Conservation (phyloP, 2,888 invertebrate genomes). For the Nymphalis polychloros region DNA sequence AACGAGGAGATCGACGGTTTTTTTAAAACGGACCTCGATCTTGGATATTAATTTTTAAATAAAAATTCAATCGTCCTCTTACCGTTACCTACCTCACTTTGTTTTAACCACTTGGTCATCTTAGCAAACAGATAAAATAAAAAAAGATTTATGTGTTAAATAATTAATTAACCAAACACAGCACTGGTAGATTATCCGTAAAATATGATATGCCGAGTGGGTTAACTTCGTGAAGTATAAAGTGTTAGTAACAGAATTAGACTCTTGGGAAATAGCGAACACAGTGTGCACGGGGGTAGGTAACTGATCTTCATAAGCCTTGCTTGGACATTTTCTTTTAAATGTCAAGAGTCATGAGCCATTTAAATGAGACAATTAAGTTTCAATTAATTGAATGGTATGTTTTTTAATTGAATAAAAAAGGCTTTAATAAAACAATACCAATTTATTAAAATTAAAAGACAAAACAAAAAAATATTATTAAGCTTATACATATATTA, state of each 20-base stretch:
- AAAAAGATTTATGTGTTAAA: too few relatives aligned
- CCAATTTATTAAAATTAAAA: too few relatives aligned
- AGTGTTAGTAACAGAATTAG: conserved; percentile 14
- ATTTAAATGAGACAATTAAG: background rate
- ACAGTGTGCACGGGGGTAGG: conserved; percentile 2
- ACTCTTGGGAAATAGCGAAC: conserved; percentile 13
- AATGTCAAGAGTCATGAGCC: background rate
- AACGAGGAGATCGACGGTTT: too few relatives aligned
- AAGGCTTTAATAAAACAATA: too few relatives aligned
- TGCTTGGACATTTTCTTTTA: conserved; percentile 15
- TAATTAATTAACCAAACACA: background rate
- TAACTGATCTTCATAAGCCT: conserved; percentile 14
- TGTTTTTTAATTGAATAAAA: too few relatives aligned
- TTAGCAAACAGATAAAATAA: background rate
- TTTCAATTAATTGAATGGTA: background rate
- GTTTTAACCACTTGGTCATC: background rate
- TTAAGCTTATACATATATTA: too few relatives aligned
- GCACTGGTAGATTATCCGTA: background rate
- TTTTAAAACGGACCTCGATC: too few relatives aligned
- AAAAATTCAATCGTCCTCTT: background rate
- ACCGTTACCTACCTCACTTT: too few relatives aligned
- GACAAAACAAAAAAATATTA: too few relatives aligned
- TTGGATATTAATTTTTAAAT: too few relatives aligned
- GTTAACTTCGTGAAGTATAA: conserved; percentile 8
- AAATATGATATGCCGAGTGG: conserved; percentile 7